Evolutionary conservation across 2,113 vertebrate species (phyloP).

Genomic region (Mormyrus iriodes): DNA sequence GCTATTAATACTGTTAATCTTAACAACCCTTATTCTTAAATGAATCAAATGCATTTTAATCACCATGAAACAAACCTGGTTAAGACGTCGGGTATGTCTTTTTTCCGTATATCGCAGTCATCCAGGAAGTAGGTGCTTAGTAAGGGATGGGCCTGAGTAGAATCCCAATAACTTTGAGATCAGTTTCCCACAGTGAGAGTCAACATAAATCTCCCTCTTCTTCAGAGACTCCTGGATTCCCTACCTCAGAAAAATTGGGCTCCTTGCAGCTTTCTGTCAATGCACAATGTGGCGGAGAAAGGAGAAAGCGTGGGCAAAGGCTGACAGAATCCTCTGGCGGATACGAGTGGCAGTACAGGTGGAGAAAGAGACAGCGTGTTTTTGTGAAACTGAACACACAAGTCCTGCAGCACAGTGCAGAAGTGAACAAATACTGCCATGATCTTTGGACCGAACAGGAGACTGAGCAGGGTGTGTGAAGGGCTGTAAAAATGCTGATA

Average conservation of each 20-base stretch:
- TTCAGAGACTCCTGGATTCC: neutral
- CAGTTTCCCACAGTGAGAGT: neutral
- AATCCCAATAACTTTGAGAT: neutral
- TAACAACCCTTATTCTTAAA: neutral
- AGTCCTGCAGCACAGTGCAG: conserved; percentile 17
- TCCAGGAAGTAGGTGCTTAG: neutral
- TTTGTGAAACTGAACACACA: neutral
- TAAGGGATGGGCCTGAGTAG: neutral
- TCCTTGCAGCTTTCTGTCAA: neutral
- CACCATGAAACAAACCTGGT: neutral
- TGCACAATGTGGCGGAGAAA: neutral
- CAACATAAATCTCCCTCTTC: neutral
- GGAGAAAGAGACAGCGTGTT: conserved; percentile 20
- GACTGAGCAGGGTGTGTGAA: conserved; percentile 22
- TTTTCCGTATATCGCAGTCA: neutral
- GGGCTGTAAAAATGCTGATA: conserved; percentile 40
- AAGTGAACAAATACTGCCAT: conserved; percentile 42
- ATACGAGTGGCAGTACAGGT: too few relatives aligned
- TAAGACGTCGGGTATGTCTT: neutral
- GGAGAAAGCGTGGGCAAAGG: neutral
- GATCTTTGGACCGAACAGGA: conserved; percentile 55
- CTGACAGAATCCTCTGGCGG: neutral
- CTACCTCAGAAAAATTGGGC: neutral
- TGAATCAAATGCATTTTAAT: neutral
- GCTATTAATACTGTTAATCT: neutral